phyloP scores from a whole-genome alignment of 2,888 invertebrate genomes.

The Perdita meconis region DNA sequence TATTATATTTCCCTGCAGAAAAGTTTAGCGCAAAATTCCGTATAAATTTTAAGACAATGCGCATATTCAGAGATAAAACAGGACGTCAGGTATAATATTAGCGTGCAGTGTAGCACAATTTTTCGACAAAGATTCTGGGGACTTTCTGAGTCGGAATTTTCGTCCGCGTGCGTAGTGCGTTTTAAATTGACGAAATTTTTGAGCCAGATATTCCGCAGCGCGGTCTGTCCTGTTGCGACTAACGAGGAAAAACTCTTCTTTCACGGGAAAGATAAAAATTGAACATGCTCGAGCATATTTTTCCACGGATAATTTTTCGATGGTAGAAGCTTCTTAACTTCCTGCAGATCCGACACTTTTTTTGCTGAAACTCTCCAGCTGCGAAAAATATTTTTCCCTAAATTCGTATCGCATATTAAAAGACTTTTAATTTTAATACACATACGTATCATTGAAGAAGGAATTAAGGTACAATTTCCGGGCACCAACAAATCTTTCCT shows the following conservation, averaged over 20 bases:
- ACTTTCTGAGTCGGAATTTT: neutral
- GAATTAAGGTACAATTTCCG: too few relatives aligned
- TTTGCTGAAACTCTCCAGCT: neutral
- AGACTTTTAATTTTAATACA: too few relatives aligned
- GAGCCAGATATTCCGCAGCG: neutral
- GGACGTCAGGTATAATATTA: slow-evolving; percentile 7
- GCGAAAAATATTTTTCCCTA: neutral
- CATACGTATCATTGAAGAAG: too few relatives aligned
- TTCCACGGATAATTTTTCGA: neutral
- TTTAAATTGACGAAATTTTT: slow-evolving; percentile 16
- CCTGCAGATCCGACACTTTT: neutral
- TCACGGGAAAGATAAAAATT: neutral
- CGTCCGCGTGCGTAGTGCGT: neutral
- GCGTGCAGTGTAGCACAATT: neutral
- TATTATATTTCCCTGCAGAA: neutral
- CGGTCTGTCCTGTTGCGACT: neutral
- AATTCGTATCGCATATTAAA: too few relatives aligned
- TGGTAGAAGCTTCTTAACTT: neutral
- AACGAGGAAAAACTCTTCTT: neutral
- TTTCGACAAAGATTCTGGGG: slow-evolving; percentile 10
- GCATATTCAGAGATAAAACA: slow-evolving; percentile 4
- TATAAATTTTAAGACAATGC: slow-evolving; percentile 13
- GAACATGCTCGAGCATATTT: neutral
- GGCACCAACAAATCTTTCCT: neutral
- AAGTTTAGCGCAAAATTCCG: neutral